These are phyloP conservation scores for Ardeotis arabs DNA, from an alignment of 2,113 vertebrate genomes.

Conservation along the genomic window DNA sequence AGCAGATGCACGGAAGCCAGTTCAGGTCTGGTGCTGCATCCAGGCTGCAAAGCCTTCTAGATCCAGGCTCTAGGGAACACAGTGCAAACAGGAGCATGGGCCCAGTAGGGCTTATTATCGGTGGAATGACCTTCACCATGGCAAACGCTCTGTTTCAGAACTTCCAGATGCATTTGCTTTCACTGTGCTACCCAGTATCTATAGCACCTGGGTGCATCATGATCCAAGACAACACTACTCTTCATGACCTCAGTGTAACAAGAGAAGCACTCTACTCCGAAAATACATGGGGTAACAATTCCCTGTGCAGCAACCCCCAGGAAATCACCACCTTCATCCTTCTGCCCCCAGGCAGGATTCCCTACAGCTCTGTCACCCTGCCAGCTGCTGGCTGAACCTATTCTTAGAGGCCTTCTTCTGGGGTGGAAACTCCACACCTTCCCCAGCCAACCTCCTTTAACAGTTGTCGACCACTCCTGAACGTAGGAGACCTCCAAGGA, in stretches of 20 bases:
- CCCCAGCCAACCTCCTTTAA: not conserved
- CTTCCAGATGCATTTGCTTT: not conserved
- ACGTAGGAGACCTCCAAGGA: not conserved
- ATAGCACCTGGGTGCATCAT: not conserved
- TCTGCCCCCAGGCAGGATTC: not conserved
- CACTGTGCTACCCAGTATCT: not conserved
- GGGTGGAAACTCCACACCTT: accelerated
- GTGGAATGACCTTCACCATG: not conserved
- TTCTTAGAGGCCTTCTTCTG: not conserved
- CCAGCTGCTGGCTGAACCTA: not conserved
- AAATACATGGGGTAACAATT: not conserved
- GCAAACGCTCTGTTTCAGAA: not conserved
- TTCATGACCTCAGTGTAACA: not conserved
- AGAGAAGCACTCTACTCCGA: not conserved
- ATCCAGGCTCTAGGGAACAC: not conserved
- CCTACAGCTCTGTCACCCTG: not conserved
- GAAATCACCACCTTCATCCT: not conserved
- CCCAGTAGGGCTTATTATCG: accelerated
- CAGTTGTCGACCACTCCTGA: not conserved
- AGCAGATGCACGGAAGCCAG: not conserved
- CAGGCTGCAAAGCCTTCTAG: not conserved
- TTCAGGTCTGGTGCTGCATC: not conserved
- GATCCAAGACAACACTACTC: not conserved
- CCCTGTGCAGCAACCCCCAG: accelerated
- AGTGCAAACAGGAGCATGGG: not conserved